Evolutionary conservation across 2,113 vertebrate genomes (phyloP).

Genomic region (Natator depressus): DNA sequence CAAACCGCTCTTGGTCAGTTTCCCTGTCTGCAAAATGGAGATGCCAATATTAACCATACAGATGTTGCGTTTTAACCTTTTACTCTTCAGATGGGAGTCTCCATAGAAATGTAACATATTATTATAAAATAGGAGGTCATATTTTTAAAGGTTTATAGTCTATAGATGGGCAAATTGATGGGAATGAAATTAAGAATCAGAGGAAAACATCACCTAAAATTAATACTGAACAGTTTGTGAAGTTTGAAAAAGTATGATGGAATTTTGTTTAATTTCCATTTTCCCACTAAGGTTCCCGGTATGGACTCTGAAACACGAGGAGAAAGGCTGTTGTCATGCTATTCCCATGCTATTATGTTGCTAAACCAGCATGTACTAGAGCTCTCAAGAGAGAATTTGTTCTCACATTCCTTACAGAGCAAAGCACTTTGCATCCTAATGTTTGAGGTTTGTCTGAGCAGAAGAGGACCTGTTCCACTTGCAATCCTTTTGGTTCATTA

Average conservation of each 20-base stretch:
- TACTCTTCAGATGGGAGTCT: background rate
- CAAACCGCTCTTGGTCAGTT: background rate
- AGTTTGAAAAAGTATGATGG: background rate
- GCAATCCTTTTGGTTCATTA: background rate
- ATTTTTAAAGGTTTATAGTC: background rate
- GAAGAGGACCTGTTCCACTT: background rate
- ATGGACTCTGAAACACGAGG: too few species aligned
- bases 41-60: background rate
- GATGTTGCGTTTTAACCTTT: background rate
- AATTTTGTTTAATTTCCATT: background rate
- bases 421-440: background rate
- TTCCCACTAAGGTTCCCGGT: background rate
- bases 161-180: background rate
- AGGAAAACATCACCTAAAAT: background rate
- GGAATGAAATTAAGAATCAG: background rate
- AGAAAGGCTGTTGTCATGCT: too few species aligned
- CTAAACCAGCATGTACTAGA: background rate
- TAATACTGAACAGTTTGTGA: background rate
- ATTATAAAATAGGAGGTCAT: background rate
- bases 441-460: background rate
- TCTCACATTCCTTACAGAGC: background rate
- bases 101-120: background rate
- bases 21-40: background rate
- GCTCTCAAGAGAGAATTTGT: background rate
- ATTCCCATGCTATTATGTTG: background rate